A percentile compares a stretch with the other conserved stretches of the same genome.
Conservation (phyloP, 2,888 invertebrate genomes). For the Vanessa cardui region DNA sequence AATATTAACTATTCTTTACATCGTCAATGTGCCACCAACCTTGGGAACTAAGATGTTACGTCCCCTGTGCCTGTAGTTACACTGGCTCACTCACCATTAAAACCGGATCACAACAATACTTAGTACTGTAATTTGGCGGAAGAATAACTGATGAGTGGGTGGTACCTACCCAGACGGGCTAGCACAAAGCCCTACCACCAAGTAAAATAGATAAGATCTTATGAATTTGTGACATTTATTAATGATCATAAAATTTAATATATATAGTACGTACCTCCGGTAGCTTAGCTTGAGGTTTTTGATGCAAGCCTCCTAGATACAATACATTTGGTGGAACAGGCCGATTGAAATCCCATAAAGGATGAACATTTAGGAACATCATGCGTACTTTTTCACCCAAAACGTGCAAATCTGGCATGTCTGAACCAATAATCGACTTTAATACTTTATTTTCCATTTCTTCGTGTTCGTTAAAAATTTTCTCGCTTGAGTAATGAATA, state of each 20-base stretch:
- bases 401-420: slow-evolving; percentile 44
- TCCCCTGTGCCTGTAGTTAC: too few relatives aligned
- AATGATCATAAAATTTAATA: background rate
- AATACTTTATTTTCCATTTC: slow-evolving; percentile 35
- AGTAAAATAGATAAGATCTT: too few relatives aligned
- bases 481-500: slow-evolving; percentile 28
- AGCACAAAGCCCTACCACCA: too few relatives aligned
- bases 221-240: background rate
- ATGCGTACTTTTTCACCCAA: slow-evolving; percentile 56
- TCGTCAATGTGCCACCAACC: too few relatives aligned
- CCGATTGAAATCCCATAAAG: slow-evolving; percentile 54
- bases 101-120: too few relatives aligned
- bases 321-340: slow-evolving; percentile 65
- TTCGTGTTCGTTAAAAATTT: slow-evolving; percentile 25
- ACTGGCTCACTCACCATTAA: too few relatives aligned
- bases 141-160: too few relatives aligned
- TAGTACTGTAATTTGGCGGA: too few relatives aligned
- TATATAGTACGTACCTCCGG: slow-evolving; percentile 53
- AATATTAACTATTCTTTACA: too few relatives aligned
- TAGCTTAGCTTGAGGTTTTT: slow-evolving; percentile 54
- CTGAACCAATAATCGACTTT: slow-evolving; percentile 46
- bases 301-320: slow-evolving; percentile 66
- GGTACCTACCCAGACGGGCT: too few relatives aligned
- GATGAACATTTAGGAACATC: slow-evolving; percentile 65
- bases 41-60: too few relatives aligned